Conservation (phyloP, 2,797 vertebrate genomes). For the Uromys caudimaculatus region DNA sequence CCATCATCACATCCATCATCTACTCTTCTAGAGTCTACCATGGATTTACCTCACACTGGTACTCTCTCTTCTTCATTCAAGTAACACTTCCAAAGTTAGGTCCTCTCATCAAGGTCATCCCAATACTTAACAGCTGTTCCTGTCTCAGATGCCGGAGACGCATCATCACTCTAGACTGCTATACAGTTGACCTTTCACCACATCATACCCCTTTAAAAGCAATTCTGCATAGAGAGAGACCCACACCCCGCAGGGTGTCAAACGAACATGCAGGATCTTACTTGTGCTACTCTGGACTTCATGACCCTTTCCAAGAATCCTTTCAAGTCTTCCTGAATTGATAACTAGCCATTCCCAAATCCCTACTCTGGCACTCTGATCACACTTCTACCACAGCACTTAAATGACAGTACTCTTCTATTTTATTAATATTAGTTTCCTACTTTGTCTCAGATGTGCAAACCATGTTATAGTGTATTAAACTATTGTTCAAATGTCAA, state of each 20-base stretch:
- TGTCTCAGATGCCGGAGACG: not conserved
- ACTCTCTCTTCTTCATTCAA: not conserved
- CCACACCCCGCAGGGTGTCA: not conserved
- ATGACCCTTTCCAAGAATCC: not conserved
- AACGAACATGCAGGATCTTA: not conserved
- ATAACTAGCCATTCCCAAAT: conserved; percentile 5
- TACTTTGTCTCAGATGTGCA: not conserved
- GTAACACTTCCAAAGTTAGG: not conserved
- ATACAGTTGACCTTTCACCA: not conserved
- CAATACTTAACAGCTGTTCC: not conserved
- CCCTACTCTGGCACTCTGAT: not conserved
- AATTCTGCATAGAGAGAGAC: not conserved
- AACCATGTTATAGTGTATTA: not conserved
- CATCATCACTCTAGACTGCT: not conserved
- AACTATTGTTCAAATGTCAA: not conserved
- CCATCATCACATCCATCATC: not conserved
- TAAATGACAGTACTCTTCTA: not conserved
- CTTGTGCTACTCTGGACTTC: not conserved
- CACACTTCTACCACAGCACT: not conserved
- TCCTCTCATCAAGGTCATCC: not conserved
- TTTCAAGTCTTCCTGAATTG: not conserved
- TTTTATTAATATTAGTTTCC: not conserved
- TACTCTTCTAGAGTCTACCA: not conserved
- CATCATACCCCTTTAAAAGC: not conserved
- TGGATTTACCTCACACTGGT: not conserved